Percentiles rank a stretch among this genome's conserved stretches.
phyloP scores from a whole-genome alignment of 2,888 invertebrate species.

The Trachelus stipa region DNA sequence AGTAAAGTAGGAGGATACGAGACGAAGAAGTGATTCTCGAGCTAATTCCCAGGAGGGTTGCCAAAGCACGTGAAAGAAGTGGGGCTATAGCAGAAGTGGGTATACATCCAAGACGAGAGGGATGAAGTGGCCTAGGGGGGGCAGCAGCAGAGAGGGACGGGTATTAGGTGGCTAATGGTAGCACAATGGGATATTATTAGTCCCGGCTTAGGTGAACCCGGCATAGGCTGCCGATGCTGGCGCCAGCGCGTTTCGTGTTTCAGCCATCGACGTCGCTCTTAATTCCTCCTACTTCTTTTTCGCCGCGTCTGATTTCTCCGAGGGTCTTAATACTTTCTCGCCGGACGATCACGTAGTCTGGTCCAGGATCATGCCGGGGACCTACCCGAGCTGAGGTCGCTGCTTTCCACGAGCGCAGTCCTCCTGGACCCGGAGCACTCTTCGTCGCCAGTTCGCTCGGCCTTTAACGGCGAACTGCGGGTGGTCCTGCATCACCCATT shows the following conservation, averaged over 20 bases:
- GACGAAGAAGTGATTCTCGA: too few relatives aligned
- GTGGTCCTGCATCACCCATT: conserved; percentile 60
- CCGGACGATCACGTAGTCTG: neutral
- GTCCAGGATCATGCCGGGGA: neutral
- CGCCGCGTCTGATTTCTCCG: neutral
- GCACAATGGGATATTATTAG: conserved; percentile 64
- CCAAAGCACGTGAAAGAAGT: too few relatives aligned
- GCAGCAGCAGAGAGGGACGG: conserved; percentile 33
- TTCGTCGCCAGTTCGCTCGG: neutral
- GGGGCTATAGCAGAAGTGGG: too few relatives aligned
- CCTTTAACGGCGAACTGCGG: conserved; percentile 55
- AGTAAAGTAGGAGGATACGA: too few relatives aligned
- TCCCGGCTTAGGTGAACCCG: conserved; percentile 44
- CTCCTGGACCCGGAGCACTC: conserved; percentile 14
- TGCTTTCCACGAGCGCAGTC: conserved; percentile 30
- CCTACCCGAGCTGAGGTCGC: neutral
- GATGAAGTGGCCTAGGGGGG: conserved; percentile 20
- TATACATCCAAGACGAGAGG: too few relatives aligned
- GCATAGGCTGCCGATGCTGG: conserved; percentile 44
- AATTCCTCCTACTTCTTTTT: conserved; percentile 1
- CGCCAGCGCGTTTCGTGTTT: conserved; percentile 63
- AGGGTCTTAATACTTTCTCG: neutral
- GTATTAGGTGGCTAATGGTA: conserved; percentile 59
- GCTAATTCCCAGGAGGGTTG: too few relatives aligned
- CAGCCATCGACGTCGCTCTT: conserved; percentile 32